Evolutionary conservation across 1,140 invertebrate species (phyloP), one percentile per base, ranked within the genome.

Genomic region (Tetragnatha versicolor): DNA sequence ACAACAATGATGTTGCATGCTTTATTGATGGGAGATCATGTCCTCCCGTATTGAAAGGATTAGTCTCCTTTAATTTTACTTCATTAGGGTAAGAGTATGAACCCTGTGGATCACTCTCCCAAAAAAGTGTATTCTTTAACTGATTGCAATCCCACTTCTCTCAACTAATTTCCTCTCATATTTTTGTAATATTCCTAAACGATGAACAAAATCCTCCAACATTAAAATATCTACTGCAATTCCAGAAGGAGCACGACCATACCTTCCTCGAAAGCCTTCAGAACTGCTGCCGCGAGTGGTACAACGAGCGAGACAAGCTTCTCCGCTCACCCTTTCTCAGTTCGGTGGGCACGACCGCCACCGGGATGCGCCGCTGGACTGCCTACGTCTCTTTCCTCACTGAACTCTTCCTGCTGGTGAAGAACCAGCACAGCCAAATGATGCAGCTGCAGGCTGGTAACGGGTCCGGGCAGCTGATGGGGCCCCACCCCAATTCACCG

Each of bases 221-320:
- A n/a, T n/a, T n/a, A n/a, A n/a, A n/a, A n/a, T n/a, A n/a, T n/a
- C n/a, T n/a, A n/a, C n/a, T n/a, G n/a, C n/a, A n/a, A n/a, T 27
- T 63, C n/a, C 82, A 91, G 89, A 92, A 91, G 87, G 94, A 95
- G 86, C 90, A 90, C 79, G 92, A 91, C 81, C 92, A 94, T 85
- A 95, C 94, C 25, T 95, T 96, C 84, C 86, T 95, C 66, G 94
- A 96, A 86, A 93, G 93, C 9, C 86, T 96, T 65, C 87, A 95
- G 61, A 96, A 96, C 85, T 94, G 91, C 17, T 94, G 93, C 83
- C 93, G 94, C 83, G 93, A 95, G 85, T 95, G 92, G 91, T 95
- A 93, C 85, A 93, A 94, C 84, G 93, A 95, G 84, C 86, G 92
- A 37, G 92, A 92, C 76, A 83, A 84, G 58, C 81, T 85, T 25